Conservation (phyloP, 2,888 invertebrate genomes). For the Sarcophaga subvicina region DNA sequence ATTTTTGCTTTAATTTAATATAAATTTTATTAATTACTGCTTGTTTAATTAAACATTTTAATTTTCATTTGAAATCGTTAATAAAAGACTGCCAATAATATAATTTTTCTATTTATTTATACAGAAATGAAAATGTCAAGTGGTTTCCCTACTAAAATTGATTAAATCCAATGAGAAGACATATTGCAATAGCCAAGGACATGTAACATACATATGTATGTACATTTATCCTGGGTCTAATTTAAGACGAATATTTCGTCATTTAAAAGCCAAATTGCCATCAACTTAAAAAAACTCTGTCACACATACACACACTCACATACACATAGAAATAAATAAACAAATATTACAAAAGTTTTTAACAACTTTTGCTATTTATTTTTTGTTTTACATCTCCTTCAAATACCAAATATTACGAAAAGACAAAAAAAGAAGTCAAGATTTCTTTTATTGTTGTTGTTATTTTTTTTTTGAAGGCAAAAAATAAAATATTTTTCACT, state of each 20-base stretch:
- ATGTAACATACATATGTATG: background rate
- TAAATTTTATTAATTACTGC: too few relatives aligned
- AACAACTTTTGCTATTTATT: conserved; percentile 38
- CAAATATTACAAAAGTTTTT: conserved; percentile 52
- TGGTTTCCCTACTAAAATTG: background rate
- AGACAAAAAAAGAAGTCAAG: conserved; percentile 13
- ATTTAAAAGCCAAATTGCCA: conserved; percentile 36
- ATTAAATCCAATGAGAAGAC: background rate
- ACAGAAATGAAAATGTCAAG: too few relatives aligned
- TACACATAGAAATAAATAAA: conserved; percentile 7
- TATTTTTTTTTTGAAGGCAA: background rate
- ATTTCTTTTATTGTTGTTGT: background rate
- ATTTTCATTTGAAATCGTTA: background rate
- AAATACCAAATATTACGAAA: conserved; percentile 12
- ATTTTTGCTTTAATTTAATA: too few relatives aligned
- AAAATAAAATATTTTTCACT: conserved; percentile 42
- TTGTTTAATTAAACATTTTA: background rate
- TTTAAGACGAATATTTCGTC: background rate
- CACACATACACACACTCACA: too few relatives aligned
- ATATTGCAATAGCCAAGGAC: background rate
- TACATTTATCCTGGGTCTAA: conserved; percentile 11
- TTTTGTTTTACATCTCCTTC: conserved; percentile 35
- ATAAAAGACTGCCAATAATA: too few relatives aligned
- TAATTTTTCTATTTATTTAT: too few relatives aligned
- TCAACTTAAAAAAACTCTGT: conserved; percentile 17